Conservation (phyloP, 2,888 invertebrate genomes). For the Smittia aterrima region DNA sequence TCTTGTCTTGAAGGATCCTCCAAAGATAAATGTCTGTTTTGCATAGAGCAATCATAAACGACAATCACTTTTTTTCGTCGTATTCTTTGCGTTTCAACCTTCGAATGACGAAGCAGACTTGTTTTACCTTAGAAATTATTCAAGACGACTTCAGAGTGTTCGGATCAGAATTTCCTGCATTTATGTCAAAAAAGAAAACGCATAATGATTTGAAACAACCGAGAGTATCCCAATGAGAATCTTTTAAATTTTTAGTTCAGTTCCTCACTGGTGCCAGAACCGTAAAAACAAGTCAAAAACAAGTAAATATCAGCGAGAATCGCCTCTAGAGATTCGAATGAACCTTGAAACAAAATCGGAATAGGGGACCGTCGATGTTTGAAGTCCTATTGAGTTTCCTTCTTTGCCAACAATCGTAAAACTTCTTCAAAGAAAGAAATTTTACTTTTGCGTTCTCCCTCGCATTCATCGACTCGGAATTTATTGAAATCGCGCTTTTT, state of each 20-base stretch:
- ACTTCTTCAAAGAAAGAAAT: neutral
- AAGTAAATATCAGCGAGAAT: neutral
- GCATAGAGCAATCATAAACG: conserved; percentile 29
- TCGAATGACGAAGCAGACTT: neutral
- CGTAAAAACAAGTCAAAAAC: neutral
- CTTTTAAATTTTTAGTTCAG: too few species aligned
- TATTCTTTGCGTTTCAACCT: neutral
- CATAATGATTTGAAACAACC: too few species aligned
- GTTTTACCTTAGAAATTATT: neutral
- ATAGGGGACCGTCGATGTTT: too few species aligned
- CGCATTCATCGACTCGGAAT: conserved; percentile 13
- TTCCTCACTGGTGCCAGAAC: too few species aligned
- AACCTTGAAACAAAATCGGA: neutral
- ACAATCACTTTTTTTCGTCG: conserved; percentile 18
- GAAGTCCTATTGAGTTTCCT: too few species aligned
- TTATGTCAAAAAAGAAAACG: too few species aligned
- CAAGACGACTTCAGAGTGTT: neutral
- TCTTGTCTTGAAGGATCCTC: neutral
- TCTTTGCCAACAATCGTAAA: neutral
- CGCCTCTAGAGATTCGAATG: neutral
- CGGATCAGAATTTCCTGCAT: too few species aligned
- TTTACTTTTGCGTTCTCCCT: neutral
- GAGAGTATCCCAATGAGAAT: too few species aligned
- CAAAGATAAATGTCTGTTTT: conserved; percentile 19
- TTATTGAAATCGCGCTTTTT: conserved; percentile 7